Base-by-base conservation (phyloP, 2,113 vertebrate species). In the Malurus elegans region DNA sequence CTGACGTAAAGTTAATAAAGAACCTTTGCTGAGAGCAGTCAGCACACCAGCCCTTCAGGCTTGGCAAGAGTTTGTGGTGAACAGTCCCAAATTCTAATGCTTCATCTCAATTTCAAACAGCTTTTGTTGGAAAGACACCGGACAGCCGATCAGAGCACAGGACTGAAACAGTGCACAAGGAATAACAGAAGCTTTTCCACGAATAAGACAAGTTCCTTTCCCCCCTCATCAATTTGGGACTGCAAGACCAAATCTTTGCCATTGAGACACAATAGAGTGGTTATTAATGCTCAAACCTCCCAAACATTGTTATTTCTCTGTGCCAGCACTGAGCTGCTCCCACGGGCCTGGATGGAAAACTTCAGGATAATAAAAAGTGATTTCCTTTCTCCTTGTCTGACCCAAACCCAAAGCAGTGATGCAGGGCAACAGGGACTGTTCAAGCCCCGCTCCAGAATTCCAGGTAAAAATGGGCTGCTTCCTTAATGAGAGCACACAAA, bases 351-450 rank as follows among this genome's bases (percentile, higher is more conserved):
- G 4, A 13, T 20, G 9, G 44, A 25, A 81, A 50, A 48, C 48
- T 4, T 20, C 44, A 4, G 45, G 15, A 44, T 8, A 7, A 45
- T 8, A 15, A 12, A 13, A 69, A 53, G 12, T 32, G 8, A 53
- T 69, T 76, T 48, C 28, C 42, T 20, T 80, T 50, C 36, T 14
- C 13, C 54, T 31, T 32, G 6, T 32, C 26, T 54, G 31, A 83
- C 12, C 21, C 61, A 18, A 21, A 38, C 29, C 18, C 25, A 32
- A 83, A 79, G 15, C 18, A 42, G 14, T 4, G 11, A 13, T 1
- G 1, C 3, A 42, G 28, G 50, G 28, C 29, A 54, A 24, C 48
- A 26, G 0, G 0, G 38, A 9, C 50, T 34, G 3, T 4, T 64
- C 10, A 32, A 51, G 44, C 16, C 18, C 9, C 48, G 29, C 18